phyloP scores from a whole-genome alignment of 2,797 vertebrate genomes.

The Xenentodon cancila region DNA sequence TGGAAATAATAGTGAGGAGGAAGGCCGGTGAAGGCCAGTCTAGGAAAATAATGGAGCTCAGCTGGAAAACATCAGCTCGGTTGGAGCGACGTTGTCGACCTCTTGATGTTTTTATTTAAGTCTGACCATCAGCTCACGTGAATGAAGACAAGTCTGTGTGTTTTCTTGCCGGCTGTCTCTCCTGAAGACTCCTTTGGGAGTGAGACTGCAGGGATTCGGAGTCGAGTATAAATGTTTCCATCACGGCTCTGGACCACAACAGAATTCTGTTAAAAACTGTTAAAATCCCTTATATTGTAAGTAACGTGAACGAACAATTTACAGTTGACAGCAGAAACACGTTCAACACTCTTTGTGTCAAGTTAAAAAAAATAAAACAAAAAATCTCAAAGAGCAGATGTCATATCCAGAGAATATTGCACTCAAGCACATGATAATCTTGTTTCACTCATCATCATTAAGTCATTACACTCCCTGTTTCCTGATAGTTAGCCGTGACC shows the following conservation, averaged over 20 bases:
- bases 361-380: background rate
- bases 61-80: constrained; percentile 54
- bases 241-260: too few species aligned
- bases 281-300: too few species aligned
- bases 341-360: background rate
- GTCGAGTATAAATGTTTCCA: too few species aligned
- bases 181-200: too few species aligned
- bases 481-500: constrained; percentile 55
- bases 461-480: constrained; percentile 47
- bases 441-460: constrained; percentile 50
- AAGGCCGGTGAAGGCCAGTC: constrained; percentile 17
- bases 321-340: background rate
- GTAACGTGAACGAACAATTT: too few species aligned
- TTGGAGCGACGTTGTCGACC: constrained; percentile 30
- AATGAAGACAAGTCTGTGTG: background rate
- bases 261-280: too few species aligned
- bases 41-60: constrained; percentile 38
- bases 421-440: constrained; percentile 35
- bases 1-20: constrained; percentile 33
- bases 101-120: background rate
- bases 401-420: constrained; percentile 25
- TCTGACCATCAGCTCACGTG: constrained; percentile 1
- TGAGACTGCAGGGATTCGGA: too few species aligned
- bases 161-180: too few species aligned
- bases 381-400: constrained; percentile 22